Base-by-base conservation (phyloP, 2,113 vertebrate genomes). In the Tupaia chinensis region DNA sequence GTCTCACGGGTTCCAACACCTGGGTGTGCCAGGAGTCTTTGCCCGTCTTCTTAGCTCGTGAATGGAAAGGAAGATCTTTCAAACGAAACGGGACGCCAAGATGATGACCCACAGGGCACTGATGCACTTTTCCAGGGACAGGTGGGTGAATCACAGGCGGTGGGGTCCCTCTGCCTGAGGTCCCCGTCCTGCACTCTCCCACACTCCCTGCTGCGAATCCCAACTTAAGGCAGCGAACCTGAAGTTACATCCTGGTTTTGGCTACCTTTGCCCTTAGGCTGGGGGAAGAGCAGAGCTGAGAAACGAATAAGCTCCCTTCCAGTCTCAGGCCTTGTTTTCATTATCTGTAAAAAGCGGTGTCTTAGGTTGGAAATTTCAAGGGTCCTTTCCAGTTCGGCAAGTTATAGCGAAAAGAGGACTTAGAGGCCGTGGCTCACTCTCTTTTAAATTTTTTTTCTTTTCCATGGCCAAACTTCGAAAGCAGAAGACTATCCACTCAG, bases 321-420 rank as follows among this genome's bases (percentile, higher is more conserved):
- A 3, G 4, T 73, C 34, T 20, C 27, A 61, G 60, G 53, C 60
- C 78, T 74, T 68, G 68, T 17, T 76, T 90, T 87, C 76, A 72
- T 70, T 69, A 58, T 93, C 65, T 93, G 83, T 86, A 66, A 95
- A 91, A 92, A 16, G 56, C 83, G 29, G n/a, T 9, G 3, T 79
- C 20, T 66, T 54, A 91, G 91, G 56, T 44, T 72, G 86, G 78
- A 89, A 70, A 61, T 87, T 65, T 61, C 83, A 25, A 2, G 5
- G 84, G 20, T 61, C 53, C 69, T 66, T 92, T 88, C 60, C 20
- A 60, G 20, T 85, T 82, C 22, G 0, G 1, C n/a, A 27, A 27
- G 91, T 44, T n/a, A 68, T 88, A 27, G n/a, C 84, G 89, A 53
- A 87, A 95, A 65, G 15, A 65, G n/a, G 61, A 54, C 11, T 25